Evolutionary conservation across 2,113 vertebrate species (phyloP).

Genomic region (Festucalex cinctus): DNA sequence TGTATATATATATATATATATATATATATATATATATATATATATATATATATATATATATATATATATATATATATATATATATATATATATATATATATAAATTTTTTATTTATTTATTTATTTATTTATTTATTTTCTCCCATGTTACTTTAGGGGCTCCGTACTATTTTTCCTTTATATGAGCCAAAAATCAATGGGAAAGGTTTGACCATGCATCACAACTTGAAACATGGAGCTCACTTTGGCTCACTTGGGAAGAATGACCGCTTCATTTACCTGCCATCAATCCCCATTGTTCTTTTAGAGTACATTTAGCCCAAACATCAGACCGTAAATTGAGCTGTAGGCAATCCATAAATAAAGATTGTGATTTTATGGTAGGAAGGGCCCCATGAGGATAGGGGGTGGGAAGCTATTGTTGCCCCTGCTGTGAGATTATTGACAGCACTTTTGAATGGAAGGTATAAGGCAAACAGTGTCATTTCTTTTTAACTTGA

Average conservation of each 20-base stretch:
- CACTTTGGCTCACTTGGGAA: slow-evolving; percentile 11
- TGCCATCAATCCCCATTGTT: slow-evolving; percentile 25
- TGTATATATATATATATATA: too few relatives aligned
- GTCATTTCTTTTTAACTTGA: background rate
- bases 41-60: too few relatives aligned
- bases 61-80: too few relatives aligned
- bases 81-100: too few relatives aligned
- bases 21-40: too few relatives aligned
- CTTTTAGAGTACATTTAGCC: slow-evolving; percentile 32
- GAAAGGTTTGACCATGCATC: background rate
- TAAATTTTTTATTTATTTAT: background rate
- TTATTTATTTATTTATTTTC: background rate
- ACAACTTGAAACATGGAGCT: background rate
- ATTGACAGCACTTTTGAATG: slow-evolving; percentile 32
- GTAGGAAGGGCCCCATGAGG: slow-evolving; percentile 35
- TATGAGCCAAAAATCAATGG: too few relatives aligned
- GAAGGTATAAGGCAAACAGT: slow-evolving; percentile 13
- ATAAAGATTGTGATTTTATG: slow-evolving; percentile 51
- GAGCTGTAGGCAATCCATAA: slow-evolving; percentile 51
- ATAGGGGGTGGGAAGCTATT: slow-evolving; percentile 47
- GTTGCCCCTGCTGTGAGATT: slow-evolving; percentile 52
- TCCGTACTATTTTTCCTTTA: too few relatives aligned
- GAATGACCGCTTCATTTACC: slow-evolving; percentile 18
- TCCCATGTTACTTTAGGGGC: too few relatives aligned
- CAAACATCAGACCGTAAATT: slow-evolving; percentile 34